Conservation (phyloP, 2,113 vertebrate genomes). For the Antennarius striatus region DNA sequence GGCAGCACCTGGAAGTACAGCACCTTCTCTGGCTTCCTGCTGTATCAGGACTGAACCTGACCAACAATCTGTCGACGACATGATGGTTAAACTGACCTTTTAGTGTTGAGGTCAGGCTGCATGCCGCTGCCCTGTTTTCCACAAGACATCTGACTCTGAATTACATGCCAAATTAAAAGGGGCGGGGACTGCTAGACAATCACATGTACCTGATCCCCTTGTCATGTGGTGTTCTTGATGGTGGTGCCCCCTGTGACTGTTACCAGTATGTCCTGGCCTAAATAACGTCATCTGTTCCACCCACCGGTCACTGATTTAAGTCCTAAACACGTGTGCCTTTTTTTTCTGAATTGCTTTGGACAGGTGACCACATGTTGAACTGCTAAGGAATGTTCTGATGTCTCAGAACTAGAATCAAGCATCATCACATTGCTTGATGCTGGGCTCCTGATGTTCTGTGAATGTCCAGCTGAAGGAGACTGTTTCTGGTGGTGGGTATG, state of each 20-base stretch:
- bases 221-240: constrained; percentile 9
- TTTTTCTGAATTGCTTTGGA: constrained; percentile 36
- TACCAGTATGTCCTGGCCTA: constrained; percentile 1
- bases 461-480: neutral
- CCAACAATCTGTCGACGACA: constrained; percentile 61
- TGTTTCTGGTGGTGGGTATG: constrained; percentile 64
- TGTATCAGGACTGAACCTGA: constrained; percentile 92
- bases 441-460: constrained; percentile 9
- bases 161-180: no score
- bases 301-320: constrained; percentile 8
- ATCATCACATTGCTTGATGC: constrained; percentile 16
- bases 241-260: constrained; percentile 11
- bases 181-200: constrained; percentile 1
- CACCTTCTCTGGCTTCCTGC: constrained; percentile 96
- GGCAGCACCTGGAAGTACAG: constrained; percentile 99
- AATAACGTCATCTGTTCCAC: neutral
- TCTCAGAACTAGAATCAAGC: constrained; percentile 2
- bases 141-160: neutral
- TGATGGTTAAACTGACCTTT: constrained; percentile 30
- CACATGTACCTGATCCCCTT: neutral
- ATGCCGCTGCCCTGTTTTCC: constrained; percentile 15
- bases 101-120: constrained; percentile 32
- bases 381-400: constrained; percentile 9
- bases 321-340: constrained; percentile 38
- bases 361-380: constrained; percentile 18